These are phyloP conservation scores for Cyanoderma ruficeps DNA, from an alignment of 2,113 vertebrate species.

Conservation along the genomic window DNA sequence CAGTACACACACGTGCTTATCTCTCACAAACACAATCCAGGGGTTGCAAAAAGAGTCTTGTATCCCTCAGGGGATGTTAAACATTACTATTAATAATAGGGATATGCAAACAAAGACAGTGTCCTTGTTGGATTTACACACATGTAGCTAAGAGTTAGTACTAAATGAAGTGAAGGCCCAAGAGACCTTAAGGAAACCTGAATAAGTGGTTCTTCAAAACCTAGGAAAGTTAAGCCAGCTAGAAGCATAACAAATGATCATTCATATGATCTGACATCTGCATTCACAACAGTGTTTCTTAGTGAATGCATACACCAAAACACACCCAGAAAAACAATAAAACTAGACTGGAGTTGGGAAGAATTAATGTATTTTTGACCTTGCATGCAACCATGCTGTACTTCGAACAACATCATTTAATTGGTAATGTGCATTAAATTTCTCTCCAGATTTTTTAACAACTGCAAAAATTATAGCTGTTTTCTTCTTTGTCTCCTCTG, in stretches of 20 bases:
- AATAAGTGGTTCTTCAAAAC: neutral
- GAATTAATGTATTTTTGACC: neutral
- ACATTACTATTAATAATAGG: neutral
- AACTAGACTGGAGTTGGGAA: neutral
- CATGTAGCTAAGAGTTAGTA: neutral
- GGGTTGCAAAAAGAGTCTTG: neutral
- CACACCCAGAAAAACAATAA: neutral
- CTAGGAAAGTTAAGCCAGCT: neutral
- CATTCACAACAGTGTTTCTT: neutral
- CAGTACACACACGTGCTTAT: neutral
- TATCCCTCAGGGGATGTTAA: neutral
- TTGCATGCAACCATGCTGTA: neutral
- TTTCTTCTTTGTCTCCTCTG: slow-evolving; percentile 7
- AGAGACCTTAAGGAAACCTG: neutral
- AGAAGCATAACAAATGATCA: neutral
- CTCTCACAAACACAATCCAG: neutral
- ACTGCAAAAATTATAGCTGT: neutral
- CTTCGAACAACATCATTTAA: neutral
- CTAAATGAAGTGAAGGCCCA: neutral
- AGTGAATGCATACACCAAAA: neutral
- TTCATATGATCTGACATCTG: neutral
- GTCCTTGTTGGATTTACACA: neutral
- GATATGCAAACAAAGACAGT: neutral
- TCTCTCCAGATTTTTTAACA: neutral
- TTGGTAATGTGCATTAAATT: neutral